Evolutionary conservation across 2,113 vertebrate species (phyloP).

Genomic region (Marmota monax): DNA sequence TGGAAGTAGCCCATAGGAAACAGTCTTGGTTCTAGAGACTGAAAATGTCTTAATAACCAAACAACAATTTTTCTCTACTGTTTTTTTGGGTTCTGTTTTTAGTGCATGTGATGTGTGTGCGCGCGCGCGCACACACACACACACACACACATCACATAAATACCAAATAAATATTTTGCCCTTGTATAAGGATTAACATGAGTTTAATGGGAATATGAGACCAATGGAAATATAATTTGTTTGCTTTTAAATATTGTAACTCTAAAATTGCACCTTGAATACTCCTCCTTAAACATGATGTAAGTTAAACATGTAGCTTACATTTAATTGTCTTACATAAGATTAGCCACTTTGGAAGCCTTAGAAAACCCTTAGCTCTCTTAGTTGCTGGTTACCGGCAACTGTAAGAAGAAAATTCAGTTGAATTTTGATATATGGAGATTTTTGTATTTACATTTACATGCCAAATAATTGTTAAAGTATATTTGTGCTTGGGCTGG

Average conservation of each 20-base stretch:
- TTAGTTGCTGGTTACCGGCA: background rate
- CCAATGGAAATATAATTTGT: background rate
- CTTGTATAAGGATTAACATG: background rate
- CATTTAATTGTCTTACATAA: background rate
- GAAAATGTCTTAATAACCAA: constrained; percentile 25
- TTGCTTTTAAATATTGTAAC: background rate
- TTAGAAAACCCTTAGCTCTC: background rate
- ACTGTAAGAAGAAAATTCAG: background rate
- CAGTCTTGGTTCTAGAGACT: constrained; percentile 43
- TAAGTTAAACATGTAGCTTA: background rate
- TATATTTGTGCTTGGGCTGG: background rate
- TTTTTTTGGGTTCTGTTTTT: background rate
- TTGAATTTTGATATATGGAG: background rate
- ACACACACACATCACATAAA: background rate
- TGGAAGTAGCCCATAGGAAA: constrained; percentile 24
- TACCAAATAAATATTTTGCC: background rate
- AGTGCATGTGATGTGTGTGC: background rate
- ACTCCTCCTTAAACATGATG: background rate
- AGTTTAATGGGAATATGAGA: background rate
- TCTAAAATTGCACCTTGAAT: background rate
- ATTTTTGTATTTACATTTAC: background rate
- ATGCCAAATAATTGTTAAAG: background rate
- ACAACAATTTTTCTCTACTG: constrained; percentile 1
- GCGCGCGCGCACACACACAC: too few relatives aligned
- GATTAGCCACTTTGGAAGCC: background rate